Percentiles rank a stretch among this genome's conserved stretches.
Conservation (phyloP, 2,113 vertebrate species). For the Monopterus albus region DNA sequence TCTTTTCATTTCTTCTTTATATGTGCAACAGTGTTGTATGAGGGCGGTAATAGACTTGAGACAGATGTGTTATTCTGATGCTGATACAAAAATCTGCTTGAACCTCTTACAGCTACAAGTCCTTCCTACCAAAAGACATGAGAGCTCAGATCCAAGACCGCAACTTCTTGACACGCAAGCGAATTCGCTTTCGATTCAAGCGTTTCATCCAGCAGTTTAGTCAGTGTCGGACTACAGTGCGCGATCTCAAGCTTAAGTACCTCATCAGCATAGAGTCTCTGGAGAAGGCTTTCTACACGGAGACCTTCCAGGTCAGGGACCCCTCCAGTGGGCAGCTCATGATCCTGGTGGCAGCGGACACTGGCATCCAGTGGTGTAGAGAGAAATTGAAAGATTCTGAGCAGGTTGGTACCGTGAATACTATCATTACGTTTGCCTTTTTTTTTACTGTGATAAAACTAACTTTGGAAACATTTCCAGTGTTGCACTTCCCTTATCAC, state of each 20-base stretch:
- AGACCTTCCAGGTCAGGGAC: constrained; percentile 92
- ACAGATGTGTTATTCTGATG: neutral
- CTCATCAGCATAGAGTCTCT: constrained; percentile 96
- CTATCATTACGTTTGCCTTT: neutral
- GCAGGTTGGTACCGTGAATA: constrained; percentile 57
- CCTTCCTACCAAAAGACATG: constrained; percentile 93
- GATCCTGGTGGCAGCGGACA: constrained; percentile 90
- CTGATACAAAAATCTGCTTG: neutral
- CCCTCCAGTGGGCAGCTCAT: constrained; percentile 85
- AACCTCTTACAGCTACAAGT: constrained; percentile 91
- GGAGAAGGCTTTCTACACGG: constrained; percentile 94
- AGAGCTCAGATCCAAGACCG: constrained; percentile 92
- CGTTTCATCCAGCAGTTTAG: constrained; percentile 96
- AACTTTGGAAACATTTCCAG: neutral
- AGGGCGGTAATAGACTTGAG: neutral
- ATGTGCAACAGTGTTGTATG: too few species aligned
- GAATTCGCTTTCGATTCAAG: constrained; percentile 96
- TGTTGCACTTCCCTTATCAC: neutral
- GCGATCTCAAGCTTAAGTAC: constrained; percentile 97
- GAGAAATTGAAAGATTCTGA: constrained; percentile 86
- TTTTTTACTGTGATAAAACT: too few species aligned
- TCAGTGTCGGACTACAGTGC: constrained; percentile 91
- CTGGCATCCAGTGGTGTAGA: constrained; percentile 91
- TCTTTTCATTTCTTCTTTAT: too few species aligned
- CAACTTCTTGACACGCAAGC: constrained; percentile 94